A percentile compares a stretch with the other conserved stretches of the same genome.
Conservation (phyloP, 2,113 vertebrate species). For the Reinhardtius hippoglossoides region DNA sequence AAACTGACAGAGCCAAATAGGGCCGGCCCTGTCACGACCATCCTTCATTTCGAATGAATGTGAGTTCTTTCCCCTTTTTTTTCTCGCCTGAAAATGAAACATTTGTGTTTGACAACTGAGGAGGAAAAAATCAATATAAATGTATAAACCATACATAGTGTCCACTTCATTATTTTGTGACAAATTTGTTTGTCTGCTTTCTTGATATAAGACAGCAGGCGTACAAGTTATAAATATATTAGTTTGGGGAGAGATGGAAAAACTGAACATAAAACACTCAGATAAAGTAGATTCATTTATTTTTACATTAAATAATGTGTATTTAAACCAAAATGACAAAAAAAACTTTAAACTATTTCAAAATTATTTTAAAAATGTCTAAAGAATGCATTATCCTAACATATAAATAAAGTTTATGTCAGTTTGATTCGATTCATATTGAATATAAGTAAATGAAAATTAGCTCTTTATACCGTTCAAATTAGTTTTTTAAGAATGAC, state of each 20-base stretch:
- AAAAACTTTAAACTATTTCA: not conserved
- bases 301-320: conserved; percentile 1
- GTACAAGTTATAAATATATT: no score
- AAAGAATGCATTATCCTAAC: no score
- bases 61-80: conserved; percentile 19
- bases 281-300: no score
- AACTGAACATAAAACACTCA: no score
- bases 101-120: conserved; percentile 77
- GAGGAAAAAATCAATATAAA: conserved; percentile 78
- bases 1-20: conserved; percentile 79
- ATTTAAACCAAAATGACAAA: not conserved
- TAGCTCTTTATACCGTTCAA: not conserved
- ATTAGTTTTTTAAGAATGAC: no score
- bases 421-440: no score
- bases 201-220: not conserved
- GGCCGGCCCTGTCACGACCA: conserved; percentile 47
- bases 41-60: conserved; percentile 73
- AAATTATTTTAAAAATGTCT: not conserved
- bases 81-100: conserved; percentile 76
- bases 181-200: conserved; percentile 55
- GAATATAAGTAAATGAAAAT: not conserved
- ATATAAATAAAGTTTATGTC: no score
- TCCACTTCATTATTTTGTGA: conserved; percentile 69
- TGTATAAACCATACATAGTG: conserved; percentile 63
- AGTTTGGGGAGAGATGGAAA: no score